Conservation (phyloP, 2,888 invertebrate genomes). For the Drosophila paramelanica region DNA sequence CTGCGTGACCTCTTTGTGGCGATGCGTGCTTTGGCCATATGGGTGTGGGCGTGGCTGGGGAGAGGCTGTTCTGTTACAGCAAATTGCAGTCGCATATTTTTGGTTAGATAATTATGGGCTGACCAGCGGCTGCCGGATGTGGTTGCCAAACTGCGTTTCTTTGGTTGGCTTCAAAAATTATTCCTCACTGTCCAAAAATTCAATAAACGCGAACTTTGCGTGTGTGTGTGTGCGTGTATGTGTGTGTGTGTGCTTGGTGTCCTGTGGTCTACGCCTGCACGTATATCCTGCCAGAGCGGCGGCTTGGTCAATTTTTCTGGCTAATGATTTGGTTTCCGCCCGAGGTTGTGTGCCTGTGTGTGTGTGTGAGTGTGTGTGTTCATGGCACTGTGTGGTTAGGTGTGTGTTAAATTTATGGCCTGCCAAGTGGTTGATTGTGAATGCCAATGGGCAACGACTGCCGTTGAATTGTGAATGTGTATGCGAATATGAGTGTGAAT, state of each 20-base stretch:
- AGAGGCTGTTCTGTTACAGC: conserved; percentile 3
- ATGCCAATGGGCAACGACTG: conserved; percentile 59
- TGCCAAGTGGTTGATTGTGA: conserved; percentile 78
- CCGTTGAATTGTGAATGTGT: conserved; percentile 59
- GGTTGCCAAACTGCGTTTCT: conserved; percentile 67
- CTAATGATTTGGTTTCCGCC: conserved; percentile 74
- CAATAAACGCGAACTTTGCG: conserved; percentile 46
- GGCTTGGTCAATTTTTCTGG: conserved; percentile 73
- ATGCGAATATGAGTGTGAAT: conserved; percentile 15
- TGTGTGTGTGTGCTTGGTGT: conserved; percentile 9
- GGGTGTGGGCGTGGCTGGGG: background rate
- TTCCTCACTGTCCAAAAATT: conserved; percentile 59
- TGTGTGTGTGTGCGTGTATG: conserved; percentile 9
- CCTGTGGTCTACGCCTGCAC: conserved; percentile 14
- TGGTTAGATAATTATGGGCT: conserved; percentile 74
- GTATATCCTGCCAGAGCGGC: conserved; percentile 35
- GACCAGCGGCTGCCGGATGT: conserved; percentile 48
- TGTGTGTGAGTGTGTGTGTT: conserved; percentile 20
- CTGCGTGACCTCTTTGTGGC: conserved; percentile 39
- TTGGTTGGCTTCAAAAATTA: conserved; percentile 53
- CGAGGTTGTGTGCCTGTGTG: conserved; percentile 11
- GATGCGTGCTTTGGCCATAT: conserved; percentile 6
- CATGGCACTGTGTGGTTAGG: conserved; percentile 51
- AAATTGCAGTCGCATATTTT: conserved; percentile 60
- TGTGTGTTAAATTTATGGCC: conserved; percentile 75